Base-by-base conservation (phyloP, 2,797 vertebrate genomes). In the Eremophila alpestris region DNA sequence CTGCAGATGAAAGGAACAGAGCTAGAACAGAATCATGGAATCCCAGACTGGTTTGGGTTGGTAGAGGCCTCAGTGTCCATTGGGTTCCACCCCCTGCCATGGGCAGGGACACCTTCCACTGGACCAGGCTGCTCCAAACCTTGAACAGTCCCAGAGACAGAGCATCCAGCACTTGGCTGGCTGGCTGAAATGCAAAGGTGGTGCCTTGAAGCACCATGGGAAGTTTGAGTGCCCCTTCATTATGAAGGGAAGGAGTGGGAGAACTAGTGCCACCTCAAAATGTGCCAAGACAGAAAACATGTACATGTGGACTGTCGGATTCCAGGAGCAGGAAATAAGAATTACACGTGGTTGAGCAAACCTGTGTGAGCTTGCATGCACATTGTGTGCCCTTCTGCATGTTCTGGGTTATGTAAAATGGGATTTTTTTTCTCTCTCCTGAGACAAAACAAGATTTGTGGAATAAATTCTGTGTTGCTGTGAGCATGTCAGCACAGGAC, bases 401-500 rank as follows among this genome's bases (percentile, higher is more conserved):
- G 60, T 85, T 90, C 43, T 68, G 45, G 60, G 70, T 95, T 96
- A 90, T 55, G 69, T 85, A 93, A 93, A 84, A 11, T 1, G 43
- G 0, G 5, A 3, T 36, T 40, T 41, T 40, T 41, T 48, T 27
- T 3, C 21, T 16, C 19, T 32, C 36, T 49, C 30, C 60, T 55
- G 85, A 90, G 92, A 94, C 88, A 93, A 92, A 96, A 76, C 68
- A 83, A 52, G 68, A 83, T 46, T 83, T 93, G 91, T 89, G 93
- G 83, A 96, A 86, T 49, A 59, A 69, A 70, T 34, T 18, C 34
- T 34, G 41, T 13, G 19, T 20, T 67, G 38, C 74, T 76, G 17
- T 22, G 69, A 91, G 63, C 94, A 7, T 96, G 97, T 92, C 85
- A 65, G 63, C 49, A 15, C 96, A 95, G 94, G 93, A 87, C 40